Evolutionary conservation across 1,140 invertebrate species (phyloP), one percentile per base, ranked within the genome.

Genomic region (Drosophila punjabiensis): DNA sequence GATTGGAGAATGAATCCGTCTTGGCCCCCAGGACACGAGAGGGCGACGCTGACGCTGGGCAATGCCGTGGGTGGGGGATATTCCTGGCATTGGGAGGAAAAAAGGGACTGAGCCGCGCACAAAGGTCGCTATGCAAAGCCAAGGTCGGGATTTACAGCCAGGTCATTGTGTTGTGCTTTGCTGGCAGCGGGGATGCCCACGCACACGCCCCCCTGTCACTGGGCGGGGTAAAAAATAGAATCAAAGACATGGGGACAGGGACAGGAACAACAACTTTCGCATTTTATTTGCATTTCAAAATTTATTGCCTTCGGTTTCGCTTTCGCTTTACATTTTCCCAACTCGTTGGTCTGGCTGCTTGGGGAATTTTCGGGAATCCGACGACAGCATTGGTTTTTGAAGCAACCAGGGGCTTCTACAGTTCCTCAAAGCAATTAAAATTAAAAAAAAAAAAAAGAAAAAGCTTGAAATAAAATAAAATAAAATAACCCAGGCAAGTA

Each of bases 401-500:
- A 45, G 47, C 48, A 48, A 60, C 73, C 68, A 66, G 56, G 66
- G 45, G 60, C 71, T 77, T 73, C 48, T 53, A 41, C 74, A 52
- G 74, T 77, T 79, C 53, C 75, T 76, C 82, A 79, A 81, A 89
- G 81, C 84, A 89, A 88, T 88, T 88, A 89, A 84, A 76, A 89
- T 88, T 84, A 52, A 35, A 45, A 58, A 78, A 66, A 50, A 32
- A 66, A 68, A 58, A 50, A 47, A 48, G 28, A 48, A 47, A 33
- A 63, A 16, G 24, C 24, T 24, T 24, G 37, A 24, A 37, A 20
- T 55, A 55, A 64, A 41, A 18, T 5, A 47, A 24, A 37, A 20
- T 55, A 55, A 64, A 41, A 18, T 5, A 47, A 53, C 18, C 24
- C 5, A 33, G 18, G 33, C 61, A 50, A 50, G 77, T 14, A 75